Evolutionary conservation across 2,888 invertebrate genomes (phyloP).

Genomic region (Synergus umbraculus): DNA sequence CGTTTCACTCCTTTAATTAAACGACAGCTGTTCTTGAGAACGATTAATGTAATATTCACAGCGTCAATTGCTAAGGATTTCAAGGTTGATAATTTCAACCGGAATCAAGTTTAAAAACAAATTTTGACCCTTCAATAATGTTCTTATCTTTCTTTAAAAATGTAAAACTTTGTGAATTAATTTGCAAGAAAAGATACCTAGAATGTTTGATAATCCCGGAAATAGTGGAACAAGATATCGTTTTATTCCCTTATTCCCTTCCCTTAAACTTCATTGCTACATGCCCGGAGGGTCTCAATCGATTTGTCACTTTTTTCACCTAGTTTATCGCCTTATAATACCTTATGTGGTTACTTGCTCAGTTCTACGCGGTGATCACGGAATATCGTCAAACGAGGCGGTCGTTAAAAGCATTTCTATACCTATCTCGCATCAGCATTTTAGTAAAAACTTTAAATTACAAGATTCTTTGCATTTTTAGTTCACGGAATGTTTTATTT

Average conservation of each 20-base stretch:
- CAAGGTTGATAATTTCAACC: background rate
- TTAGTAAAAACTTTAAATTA: background rate
- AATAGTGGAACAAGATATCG: slow-evolving; percentile 24
- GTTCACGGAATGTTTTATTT: background rate
- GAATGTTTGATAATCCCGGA: background rate
- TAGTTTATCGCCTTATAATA: slow-evolving; percentile 24
- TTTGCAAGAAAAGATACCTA: background rate
- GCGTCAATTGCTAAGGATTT: background rate
- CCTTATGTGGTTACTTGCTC: slow-evolving; percentile 11
- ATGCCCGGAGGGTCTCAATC: slow-evolving; percentile 23
- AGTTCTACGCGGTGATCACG: background rate
- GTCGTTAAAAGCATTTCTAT: slow-evolving; percentile 9
- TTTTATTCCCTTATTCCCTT: slow-evolving; percentile 5
- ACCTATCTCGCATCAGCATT: background rate
- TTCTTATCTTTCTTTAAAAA: no score
- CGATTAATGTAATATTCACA: slow-evolving; percentile 4
- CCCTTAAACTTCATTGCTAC: slow-evolving; percentile 12
- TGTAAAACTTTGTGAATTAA: background rate
- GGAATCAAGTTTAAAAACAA: background rate
- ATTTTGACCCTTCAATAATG: no score
- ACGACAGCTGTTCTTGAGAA: slow-evolving; percentile 31
- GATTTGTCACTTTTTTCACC: slow-evolving; percentile 25
- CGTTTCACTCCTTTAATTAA: slow-evolving; percentile 16
- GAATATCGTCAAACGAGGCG: background rate
- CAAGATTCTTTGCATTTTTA: background rate